Base-by-base conservation (phyloP, 2,797 vertebrate genomes). In the Cynodonichthys magdalenae region DNA sequence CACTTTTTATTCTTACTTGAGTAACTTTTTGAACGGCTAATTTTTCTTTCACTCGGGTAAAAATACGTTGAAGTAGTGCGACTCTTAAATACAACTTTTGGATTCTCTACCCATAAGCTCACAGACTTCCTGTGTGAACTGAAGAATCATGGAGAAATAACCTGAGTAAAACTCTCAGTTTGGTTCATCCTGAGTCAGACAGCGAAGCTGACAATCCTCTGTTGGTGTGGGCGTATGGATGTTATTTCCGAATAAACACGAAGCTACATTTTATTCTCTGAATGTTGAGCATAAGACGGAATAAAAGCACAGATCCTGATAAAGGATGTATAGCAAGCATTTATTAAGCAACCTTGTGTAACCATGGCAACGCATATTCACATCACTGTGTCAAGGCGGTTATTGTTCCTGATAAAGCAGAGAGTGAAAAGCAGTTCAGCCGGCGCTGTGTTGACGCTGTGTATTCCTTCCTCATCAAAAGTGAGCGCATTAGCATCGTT, bases 371-470 rank as follows among this genome's bases (percentile, higher is more conserved):
- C 62, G 47, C 36, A 54, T 45, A 52, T 58, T 52, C 7, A 54
- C 51, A 47, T 41, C 60, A 29, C 50, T 3, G 56, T 59, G 52
- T 65, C 53, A 34, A 15, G 45, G 47, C 47, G 56, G 51, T 39
- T 48, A 60, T 69, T 69, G 44, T 65, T 45, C 28, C 53, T 55
- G 57, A 53, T 61, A 51, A 46, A 64, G 60, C 48, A n/a, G n/a
- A 59, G 45, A 19, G 36, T 57, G 19, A 44, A 44, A 56, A 56
- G 60, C 52, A 44, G 48, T 41, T 53, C 41, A 48, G 20, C 24
- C 51, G 27, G 47, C 64, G 60, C 8, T 28, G 53, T 64, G 52
- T 51, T 48, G 7, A 55, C 53, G 50, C 53, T 51, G 45, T 54
- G 53, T 44, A 39, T 17, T 60, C 36, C 50, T 50, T 59, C 47